These are phyloP conservation scores for Zaprionus lineosus DNA, from an alignment of 2,888 invertebrate genomes.

Conservation along the genomic window DNA sequence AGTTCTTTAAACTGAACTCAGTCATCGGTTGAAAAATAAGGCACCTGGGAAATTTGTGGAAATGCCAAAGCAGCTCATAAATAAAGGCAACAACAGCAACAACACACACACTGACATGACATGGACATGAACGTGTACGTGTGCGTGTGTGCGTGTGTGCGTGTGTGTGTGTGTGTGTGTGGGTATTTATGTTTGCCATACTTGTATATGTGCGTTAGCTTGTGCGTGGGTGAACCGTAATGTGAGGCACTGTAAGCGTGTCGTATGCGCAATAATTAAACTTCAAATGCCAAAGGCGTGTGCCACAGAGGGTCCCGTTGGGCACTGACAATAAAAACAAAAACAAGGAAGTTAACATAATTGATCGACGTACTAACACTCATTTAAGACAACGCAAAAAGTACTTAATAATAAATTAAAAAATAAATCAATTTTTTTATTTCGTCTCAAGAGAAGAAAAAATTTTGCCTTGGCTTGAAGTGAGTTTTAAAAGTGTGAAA, in stretches of 20 bases:
- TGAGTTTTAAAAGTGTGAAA: no score
- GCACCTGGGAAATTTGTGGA: constrained; percentile 70
- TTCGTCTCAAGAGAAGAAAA: no score
- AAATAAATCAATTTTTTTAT: no score
- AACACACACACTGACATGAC: background rate
- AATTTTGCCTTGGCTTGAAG: no score
- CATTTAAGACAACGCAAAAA: background rate
- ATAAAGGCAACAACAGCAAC: constrained; percentile 41
- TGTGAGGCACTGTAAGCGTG: constrained; percentile 19
- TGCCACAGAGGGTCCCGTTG: constrained; percentile 30
- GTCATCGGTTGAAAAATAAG: constrained; percentile 50
- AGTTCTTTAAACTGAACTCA: constrained; percentile 50
- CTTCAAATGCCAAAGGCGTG: constrained; percentile 31
- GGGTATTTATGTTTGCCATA: background rate
- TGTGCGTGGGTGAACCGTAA: no score
- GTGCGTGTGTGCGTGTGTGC: background rate
- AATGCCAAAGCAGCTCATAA: constrained; percentile 57
- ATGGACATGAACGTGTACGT: no score
- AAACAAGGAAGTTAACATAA: no score
- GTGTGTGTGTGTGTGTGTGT: constrained; percentile 1
- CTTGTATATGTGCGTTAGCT: no score
- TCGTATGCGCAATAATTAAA: constrained; percentile 54
- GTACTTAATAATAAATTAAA: background rate
- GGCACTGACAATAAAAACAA: constrained; percentile 13
- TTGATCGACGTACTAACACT: no score